Percentiles rank a stretch among this genome's conserved stretches.
These are phyloP conservation scores for Aphodius granarius DNA, from an alignment of 2,888 invertebrate species.

Conservation along the genomic window DNA sequence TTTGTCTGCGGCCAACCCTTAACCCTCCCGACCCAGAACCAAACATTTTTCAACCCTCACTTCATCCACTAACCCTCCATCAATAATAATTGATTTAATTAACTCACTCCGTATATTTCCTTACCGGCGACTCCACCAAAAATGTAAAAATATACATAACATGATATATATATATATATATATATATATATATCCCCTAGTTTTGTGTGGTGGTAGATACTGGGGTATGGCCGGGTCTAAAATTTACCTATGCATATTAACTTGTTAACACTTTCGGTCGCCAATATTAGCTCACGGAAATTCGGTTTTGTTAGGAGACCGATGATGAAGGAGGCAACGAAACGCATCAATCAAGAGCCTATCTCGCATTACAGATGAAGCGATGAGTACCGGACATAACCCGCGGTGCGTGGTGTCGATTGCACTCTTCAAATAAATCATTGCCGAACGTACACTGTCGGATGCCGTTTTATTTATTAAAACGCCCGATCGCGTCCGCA, in stretches of 20 bases:
- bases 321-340: slow-evolving; percentile 35
- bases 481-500: slow-evolving; percentile 11
- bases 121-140: not conserved
- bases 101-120: not conserved
- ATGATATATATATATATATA: too few relatives aligned
- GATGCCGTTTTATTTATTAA: slow-evolving; percentile 27
- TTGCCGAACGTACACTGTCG: slow-evolving; percentile 26
- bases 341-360: slow-evolving; percentile 45
- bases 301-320: slow-evolving; percentile 40
- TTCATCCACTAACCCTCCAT: not conserved
- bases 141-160: not conserved
- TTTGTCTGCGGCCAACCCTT: slow-evolving; percentile 38
- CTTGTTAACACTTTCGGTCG: slow-evolving; percentile 45
- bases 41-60: slow-evolving; percentile 1
- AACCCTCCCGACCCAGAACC: slow-evolving; percentile 8
- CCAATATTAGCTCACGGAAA: slow-evolving; percentile 45
- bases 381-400: slow-evolving; percentile 30
- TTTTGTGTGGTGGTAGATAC: not conserved
- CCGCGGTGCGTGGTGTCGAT: slow-evolving; percentile 31
- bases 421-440: slow-evolving; percentile 39
- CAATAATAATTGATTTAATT: not conserved
- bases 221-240: not conserved
- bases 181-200: too few relatives aligned
- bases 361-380: slow-evolving; percentile 42
- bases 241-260: slow-evolving; percentile 45